These are phyloP conservation scores for Centruroides sculpturatus DNA, from an alignment of 1,140 invertebrate species.

Conservation along the genomic window DNA sequence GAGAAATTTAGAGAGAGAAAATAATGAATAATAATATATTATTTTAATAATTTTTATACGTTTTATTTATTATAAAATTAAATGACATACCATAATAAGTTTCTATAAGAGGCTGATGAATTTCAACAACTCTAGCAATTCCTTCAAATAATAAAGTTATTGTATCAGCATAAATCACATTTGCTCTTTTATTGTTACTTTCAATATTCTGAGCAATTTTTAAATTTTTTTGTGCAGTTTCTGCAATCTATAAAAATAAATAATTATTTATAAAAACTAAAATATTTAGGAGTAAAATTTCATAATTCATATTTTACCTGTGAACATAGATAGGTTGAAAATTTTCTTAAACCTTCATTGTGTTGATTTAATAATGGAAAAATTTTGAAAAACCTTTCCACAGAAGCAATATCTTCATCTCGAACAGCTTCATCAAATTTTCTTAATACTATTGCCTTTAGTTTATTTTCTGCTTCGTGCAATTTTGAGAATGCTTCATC, in stretches of 20 bases:
- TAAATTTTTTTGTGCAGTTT: constrained; percentile 57
- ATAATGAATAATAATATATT: no score
- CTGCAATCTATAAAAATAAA: constrained; percentile 37
- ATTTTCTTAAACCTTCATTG: constrained; percentile 75
- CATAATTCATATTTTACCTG: constrained; percentile 5
- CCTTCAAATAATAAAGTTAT: constrained; percentile 74
- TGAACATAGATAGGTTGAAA: constrained; percentile 75
- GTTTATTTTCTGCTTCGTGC: constrained; percentile 63
- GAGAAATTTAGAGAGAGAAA: no score
- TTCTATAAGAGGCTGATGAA: constrained; percentile 83
- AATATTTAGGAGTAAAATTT: neutral
- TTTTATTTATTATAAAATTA: neutral
- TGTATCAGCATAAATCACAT: constrained; percentile 65
- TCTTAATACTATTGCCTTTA: constrained; percentile 54
- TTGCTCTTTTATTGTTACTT: constrained; percentile 50
- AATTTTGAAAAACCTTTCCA: constrained; percentile 95
- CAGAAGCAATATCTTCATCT: constrained; percentile 72
- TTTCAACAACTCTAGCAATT: constrained; percentile 72
- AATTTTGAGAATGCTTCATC: constrained; percentile 65
- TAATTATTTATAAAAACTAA: neutral
- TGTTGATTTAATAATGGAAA: constrained; percentile 90
- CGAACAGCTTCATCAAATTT: constrained; percentile 87
- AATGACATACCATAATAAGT: constrained; percentile 64
- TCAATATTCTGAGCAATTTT: constrained; percentile 26
- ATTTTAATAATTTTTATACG: no score